phyloP scores from a whole-genome alignment of 1,140 invertebrate genomes.

The Mactra quadrangularis region DNA sequence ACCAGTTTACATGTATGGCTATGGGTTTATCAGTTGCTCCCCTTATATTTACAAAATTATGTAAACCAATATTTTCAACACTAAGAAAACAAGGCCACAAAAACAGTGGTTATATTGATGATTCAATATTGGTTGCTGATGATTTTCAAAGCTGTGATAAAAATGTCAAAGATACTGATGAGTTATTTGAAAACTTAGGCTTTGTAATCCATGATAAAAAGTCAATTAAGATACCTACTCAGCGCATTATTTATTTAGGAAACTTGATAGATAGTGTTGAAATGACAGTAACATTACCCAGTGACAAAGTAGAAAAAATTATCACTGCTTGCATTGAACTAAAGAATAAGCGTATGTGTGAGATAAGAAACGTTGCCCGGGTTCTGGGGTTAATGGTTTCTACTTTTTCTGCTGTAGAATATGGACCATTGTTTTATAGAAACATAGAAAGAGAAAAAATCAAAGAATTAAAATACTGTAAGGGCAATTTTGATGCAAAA shows the following conservation, averaged over 20 bases:
- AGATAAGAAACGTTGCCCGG: background rate
- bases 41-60: conserved; percentile 39
- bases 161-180: conserved; percentile 30
- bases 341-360: background rate
- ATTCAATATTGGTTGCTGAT: background rate
- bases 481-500: conserved; percentile 14
- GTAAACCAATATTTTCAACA: conserved; percentile 43
- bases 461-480: conserved; percentile 9
- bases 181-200: conserved; percentile 13
- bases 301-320: conserved; percentile 39
- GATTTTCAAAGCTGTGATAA: conserved; percentile 1
- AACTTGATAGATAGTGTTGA: conserved; percentile 45
- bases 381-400: conserved; percentile 25
- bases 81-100: conserved; percentile 15
- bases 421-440: conserved; percentile 26
- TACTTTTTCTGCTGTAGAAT: conserved; percentile 31
- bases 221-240: conserved; percentile 54
- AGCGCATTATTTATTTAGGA: conserved; percentile 50
- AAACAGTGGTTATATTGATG: conserved; percentile 36
- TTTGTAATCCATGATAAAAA: conserved; percentile 58
- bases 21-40: conserved; percentile 31
- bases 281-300: conserved; percentile 47
- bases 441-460: conserved; percentile 30
- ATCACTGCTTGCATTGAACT: conserved; percentile 12
- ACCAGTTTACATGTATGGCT: conserved; percentile 22